A percentile compares a stretch with the other conserved stretches of the same genome.
Conservation (phyloP, 2,113 vertebrate species). For the rabbit (Oryctolagus cuniculus) region DNA sequence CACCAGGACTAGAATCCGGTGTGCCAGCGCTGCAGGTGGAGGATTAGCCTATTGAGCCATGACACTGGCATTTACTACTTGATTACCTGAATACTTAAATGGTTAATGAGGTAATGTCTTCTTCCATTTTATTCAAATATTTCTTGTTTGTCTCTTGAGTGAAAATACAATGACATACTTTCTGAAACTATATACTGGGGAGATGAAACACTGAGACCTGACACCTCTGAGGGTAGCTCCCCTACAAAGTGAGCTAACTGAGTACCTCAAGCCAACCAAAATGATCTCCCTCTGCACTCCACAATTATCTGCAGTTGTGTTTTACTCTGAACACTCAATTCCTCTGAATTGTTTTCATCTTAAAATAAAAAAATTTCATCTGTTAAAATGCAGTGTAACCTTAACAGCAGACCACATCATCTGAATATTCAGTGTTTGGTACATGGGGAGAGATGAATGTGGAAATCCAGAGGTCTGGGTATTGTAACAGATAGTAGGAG, state of each 20-base stretch:
- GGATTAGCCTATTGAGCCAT: no score
- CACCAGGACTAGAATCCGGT: no score
- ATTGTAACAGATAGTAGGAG: background rate
- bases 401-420: background rate
- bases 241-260: background rate
- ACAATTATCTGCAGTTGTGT: background rate
- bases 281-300: background rate
- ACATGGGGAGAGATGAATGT: background rate
- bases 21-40: no score
- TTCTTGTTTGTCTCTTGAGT: background rate
- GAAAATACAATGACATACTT: background rate
- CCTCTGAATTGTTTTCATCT: constrained; percentile 20
- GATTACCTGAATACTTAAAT: background rate
- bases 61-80: background rate
- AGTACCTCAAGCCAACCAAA: background rate
- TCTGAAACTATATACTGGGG: background rate
- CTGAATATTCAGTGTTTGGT: background rate
- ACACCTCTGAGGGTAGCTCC: background rate
- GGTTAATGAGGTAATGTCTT: background rate
- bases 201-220: no score
- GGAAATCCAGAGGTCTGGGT: background rate
- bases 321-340: background rate
- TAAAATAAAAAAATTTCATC: constrained; percentile 22
- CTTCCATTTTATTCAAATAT: constrained; percentile 8
- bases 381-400: background rate